Conservation (phyloP, 2,797 vertebrate species). For the Coracias cyanogaster region DNA sequence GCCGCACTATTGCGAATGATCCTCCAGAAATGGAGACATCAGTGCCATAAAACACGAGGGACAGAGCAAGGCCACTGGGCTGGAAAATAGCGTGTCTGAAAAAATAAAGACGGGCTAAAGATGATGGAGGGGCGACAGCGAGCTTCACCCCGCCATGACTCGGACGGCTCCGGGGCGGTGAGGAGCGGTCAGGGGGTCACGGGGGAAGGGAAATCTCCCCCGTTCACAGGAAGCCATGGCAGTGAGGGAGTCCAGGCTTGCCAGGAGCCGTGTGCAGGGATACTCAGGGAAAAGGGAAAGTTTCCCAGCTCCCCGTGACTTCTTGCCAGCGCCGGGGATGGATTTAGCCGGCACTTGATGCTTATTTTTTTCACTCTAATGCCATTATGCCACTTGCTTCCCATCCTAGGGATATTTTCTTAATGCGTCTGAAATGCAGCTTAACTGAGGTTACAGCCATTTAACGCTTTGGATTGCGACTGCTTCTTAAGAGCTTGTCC, state of each 20-base stretch:
- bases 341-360: neutral
- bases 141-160: neutral
- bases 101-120: constrained; percentile 18
- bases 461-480: constrained; percentile 17
- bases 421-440: constrained; percentile 58
- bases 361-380: constrained; percentile 58
- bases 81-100: constrained; percentile 55
- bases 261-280: neutral
- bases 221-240: fast-evolving
- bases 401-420: constrained; percentile 55
- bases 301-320: neutral
- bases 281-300: neutral
- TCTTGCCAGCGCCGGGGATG: neutral
- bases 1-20: neutral
- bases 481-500: constrained; percentile 48
- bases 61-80: constrained; percentile 65
- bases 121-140: neutral
- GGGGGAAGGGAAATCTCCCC: neutral
- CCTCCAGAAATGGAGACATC: constrained; percentile 61
- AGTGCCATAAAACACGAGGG: constrained; percentile 57
- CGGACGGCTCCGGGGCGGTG: neutral
- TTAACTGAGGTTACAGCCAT: constrained; percentile 48
- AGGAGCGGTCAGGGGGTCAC: neutral
- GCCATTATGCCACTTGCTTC: constrained; percentile 60
- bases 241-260: fast-evolving